A percentile compares a stretch with the other conserved stretches of the same genome.
phyloP scores from a whole-genome alignment of 2,113 vertebrate species.

The Sinosuthora webbiana region DNA sequence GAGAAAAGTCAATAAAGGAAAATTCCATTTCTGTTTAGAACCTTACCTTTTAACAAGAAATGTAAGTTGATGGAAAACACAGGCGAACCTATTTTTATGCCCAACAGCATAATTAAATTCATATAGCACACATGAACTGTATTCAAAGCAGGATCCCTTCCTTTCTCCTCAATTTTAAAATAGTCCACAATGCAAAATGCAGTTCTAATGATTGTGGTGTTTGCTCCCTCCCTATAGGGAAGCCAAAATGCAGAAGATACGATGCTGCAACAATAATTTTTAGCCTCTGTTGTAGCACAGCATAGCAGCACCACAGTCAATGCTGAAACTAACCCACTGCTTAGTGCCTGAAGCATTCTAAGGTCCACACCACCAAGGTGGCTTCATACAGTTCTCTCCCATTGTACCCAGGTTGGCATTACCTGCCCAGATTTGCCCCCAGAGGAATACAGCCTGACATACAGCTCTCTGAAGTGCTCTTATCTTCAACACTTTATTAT shows the following conservation, averaged over 20 bases:
- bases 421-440: background rate
- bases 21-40: background rate
- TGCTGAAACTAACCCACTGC: background rate
- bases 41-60: background rate
- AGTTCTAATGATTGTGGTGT: background rate
- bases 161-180: background rate
- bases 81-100: background rate
- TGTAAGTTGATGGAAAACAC: background rate
- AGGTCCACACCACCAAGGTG: background rate
- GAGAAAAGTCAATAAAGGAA: background rate
- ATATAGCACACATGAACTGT: background rate
- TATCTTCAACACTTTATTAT: background rate
- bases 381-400: background rate
- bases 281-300: background rate
- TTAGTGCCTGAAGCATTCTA: background rate
- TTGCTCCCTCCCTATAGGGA: background rate
- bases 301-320: background rate
- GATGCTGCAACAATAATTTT: background rate
- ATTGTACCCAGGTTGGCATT: background rate
- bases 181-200: background rate
- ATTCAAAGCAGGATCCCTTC: background rate
- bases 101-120: background rate
- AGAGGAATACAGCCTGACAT: background rate
- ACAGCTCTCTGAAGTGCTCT: background rate
- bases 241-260: background rate